Evolutionary conservation across 2,113 vertebrate genomes (phyloP).

Genomic region (Gadus macrocephalus): DNA sequence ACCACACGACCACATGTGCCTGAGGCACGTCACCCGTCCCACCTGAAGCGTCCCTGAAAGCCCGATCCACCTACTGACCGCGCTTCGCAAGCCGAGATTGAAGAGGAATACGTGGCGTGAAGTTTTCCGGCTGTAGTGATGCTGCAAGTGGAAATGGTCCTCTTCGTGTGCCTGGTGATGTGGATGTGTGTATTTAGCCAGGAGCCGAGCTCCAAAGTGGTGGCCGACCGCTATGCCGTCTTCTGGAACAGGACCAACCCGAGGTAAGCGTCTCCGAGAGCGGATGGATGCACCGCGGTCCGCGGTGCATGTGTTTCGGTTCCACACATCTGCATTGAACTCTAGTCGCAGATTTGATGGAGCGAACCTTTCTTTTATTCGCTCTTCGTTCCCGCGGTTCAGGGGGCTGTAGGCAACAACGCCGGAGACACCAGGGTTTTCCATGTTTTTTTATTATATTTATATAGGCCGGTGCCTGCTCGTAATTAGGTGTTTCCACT

Average conservation of each 20-base stretch:
- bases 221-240: conserved; percentile 95
- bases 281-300: conserved; percentile 6
- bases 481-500: no score
- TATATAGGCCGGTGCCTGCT: no score
- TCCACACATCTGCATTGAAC: conserved; percentile 7
- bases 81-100: conserved; percentile 20
- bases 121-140: conserved; percentile 78
- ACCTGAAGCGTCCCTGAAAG: conserved; percentile 38
- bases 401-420: no score
- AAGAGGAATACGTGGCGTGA: conserved; percentile 67
- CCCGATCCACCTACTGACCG: conserved; percentile 34
- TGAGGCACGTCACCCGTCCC: conserved; percentile 55
- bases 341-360: no score
- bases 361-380: no score
- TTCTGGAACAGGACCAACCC: conserved; percentile 98
- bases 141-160: conserved; percentile 94
- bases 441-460: no score
- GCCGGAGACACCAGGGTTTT: no score
- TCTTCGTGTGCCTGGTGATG: conserved; percentile 85
- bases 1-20: conserved; percentile 59
- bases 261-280: conserved; percentile 73
- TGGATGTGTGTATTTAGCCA: conserved; percentile 93
- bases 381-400: no score
- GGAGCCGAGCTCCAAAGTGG: conserved; percentile 93
- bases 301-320: conserved; percentile 7